A percentile compares a stretch with the other conserved stretches of the same genome.
phyloP scores from a whole-genome alignment of 35 echinoderm and acorn worm genomes.

The Lytechinus variegatus region DNA sequence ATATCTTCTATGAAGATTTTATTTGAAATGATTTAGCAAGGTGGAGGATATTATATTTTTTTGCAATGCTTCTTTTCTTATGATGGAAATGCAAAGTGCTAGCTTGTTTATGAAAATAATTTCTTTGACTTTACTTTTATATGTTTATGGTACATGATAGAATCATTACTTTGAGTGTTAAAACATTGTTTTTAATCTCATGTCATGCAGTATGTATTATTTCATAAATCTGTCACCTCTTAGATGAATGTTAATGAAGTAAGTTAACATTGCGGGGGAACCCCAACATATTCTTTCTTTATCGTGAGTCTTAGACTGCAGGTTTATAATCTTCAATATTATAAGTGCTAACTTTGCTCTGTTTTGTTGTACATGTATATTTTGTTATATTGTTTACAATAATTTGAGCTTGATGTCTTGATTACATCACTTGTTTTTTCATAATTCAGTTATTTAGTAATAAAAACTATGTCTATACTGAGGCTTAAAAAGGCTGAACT shows the following conservation, averaged over 20 bases:
- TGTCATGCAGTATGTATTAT: too few relatives aligned
- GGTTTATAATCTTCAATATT: too few relatives aligned
- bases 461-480: neutral
- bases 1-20: neutral
- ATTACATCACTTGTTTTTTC: neutral
- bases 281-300: too few relatives aligned
- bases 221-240: too few relatives aligned
- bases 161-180: too few relatives aligned
- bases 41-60: neutral
- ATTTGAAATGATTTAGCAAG: neutral
- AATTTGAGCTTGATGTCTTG: neutral
- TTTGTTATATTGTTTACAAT: too few relatives aligned
- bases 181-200: too few relatives aligned
- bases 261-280: too few relatives aligned
- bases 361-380: too few relatives aligned
- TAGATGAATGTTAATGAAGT: too few relatives aligned
- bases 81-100: neutral
- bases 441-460: neutral
- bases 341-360: too few relatives aligned
- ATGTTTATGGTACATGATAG: neutral
- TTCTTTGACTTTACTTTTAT: neutral
- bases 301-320: too few relatives aligned
- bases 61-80: neutral
- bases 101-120: neutral
- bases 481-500: neutral